Evolutionary conservation across 2,113 vertebrate species (phyloP).

Genomic region (Heloderma charlesbogerti): DNA sequence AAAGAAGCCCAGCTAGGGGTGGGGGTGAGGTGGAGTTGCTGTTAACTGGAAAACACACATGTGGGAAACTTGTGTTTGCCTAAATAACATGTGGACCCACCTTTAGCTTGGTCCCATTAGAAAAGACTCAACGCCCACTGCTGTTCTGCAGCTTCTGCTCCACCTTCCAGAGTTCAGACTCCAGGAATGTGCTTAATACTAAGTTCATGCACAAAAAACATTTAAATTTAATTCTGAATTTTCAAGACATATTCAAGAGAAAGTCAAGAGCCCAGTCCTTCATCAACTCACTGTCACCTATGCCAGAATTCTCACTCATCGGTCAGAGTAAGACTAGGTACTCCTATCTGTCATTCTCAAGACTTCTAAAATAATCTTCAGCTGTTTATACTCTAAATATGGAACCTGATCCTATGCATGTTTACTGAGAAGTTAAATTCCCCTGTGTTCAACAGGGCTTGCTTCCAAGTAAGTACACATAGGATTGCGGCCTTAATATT

Average conservation of each 20-base stretch:
- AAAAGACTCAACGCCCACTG: background rate
- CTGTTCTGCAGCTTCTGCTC: background rate
- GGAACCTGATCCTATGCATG: background rate
- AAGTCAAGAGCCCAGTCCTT: background rate
- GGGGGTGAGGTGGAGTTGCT: background rate
- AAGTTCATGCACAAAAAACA: background rate
- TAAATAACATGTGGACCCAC: background rate
- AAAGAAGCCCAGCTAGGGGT: rapidly evolving
- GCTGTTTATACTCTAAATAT: constrained; percentile 9
- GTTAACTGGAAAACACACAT: background rate
- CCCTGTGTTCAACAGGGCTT: background rate
- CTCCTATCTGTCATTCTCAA: background rate
- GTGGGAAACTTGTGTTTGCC: background rate
- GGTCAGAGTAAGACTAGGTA: rapidly evolving
- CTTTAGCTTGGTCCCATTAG: background rate
- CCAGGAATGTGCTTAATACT: background rate
- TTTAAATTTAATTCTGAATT: background rate
- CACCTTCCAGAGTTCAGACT: background rate
- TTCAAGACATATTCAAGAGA: background rate
- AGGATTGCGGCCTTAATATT: background rate
- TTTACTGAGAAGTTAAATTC: background rate
- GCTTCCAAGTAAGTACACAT: background rate
- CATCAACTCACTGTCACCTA: background rate
- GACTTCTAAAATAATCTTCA: constrained; percentile 15
- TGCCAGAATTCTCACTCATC: background rate